A percentile compares a stretch with the other conserved stretches of the same genome.
Evolutionary conservation across 2,888 invertebrate species (phyloP).

Genomic region (Punctoribates punctum): DNA sequence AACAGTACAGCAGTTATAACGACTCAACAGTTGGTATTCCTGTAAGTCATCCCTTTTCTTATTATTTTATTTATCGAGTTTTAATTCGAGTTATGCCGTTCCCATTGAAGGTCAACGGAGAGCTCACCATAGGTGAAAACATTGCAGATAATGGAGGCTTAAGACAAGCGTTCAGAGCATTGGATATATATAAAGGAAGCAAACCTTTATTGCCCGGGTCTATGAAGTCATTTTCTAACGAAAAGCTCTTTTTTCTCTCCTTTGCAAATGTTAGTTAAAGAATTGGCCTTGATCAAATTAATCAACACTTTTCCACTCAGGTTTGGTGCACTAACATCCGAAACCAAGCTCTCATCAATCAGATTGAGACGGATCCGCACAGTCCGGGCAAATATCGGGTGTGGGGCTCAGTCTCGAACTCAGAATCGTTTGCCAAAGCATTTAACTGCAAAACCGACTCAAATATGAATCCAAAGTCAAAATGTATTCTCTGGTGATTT

Average conservation of each 20-base stretch:
- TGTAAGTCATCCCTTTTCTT: too few relatives aligned
- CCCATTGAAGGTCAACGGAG: slow-evolving; percentile 64
- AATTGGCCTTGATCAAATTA: neutral
- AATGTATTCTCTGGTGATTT: slow-evolving; percentile 32
- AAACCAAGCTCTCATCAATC: slow-evolving; percentile 41
- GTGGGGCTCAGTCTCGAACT: slow-evolving; percentile 14
- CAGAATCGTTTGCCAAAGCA: slow-evolving; percentile 8
- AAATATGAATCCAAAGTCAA: neutral
- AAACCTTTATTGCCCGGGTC: neutral
- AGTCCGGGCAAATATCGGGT: slow-evolving; percentile 28
- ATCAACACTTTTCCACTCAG: slow-evolving; percentile 45
- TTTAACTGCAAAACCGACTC: neutral
- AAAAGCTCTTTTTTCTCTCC: slow-evolving; percentile 64
- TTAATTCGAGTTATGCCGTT: neutral
- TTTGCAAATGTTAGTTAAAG: slow-evolving; percentile 69
- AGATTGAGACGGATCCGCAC: neutral
- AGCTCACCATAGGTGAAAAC: slow-evolving; percentile 76
- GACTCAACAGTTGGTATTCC: slow-evolving; percentile 56
- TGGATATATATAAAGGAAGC: neutral
- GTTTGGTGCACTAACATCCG: slow-evolving; percentile 70
- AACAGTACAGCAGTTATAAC: slow-evolving; percentile 49
- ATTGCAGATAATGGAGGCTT: slow-evolving; percentile 88
- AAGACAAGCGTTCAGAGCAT: slow-evolving; percentile 60
- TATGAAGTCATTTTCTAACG: neutral
- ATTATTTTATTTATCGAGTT: neutral